Percentiles rank a stretch among this genome's conserved stretches.
Evolutionary conservation across 2,797 vertebrate species (phyloP).

Genomic region (Sparus aurata): DNA sequence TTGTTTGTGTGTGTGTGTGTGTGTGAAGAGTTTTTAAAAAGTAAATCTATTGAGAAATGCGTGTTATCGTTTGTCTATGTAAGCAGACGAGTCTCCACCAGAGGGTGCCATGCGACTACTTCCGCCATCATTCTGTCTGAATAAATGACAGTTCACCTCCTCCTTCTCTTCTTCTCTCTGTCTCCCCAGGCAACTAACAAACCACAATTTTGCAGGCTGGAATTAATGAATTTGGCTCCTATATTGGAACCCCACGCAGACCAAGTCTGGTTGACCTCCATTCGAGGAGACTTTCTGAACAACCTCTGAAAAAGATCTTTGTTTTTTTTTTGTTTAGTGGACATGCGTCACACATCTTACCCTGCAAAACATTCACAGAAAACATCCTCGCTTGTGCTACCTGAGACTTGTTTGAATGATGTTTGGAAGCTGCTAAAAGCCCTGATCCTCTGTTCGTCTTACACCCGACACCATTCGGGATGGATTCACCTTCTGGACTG

Average conservation of each 20-base stretch:
- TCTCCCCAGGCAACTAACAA: slow-evolving; percentile 35
- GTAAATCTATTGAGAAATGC: not conserved
- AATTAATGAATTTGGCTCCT: not conserved
- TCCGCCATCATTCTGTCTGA: not conserved
- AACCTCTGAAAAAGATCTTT: not conserved
- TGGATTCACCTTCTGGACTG: not conserved
- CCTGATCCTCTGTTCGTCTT: not conserved
- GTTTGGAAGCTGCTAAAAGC: not conserved
- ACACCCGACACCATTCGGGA: not conserved
- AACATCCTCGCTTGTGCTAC: no score
- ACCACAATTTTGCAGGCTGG: not conserved
- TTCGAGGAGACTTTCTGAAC: not conserved
- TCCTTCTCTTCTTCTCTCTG: slow-evolving; percentile 8
- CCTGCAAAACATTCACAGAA: not conserved
- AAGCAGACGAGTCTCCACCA: slow-evolving; percentile 34
- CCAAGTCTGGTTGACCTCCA: not conserved
- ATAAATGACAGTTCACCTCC: not conserved
- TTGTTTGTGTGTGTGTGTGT: not conserved
- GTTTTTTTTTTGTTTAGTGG: not conserved
- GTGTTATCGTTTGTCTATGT: not conserved
- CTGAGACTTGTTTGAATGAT: not conserved
- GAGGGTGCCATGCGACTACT: slow-evolving; percentile 46
- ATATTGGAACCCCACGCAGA: not conserved
- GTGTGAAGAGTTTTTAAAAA: not conserved
- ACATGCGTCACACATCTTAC: not conserved